Conservation (phyloP, 1,140 invertebrate genomes). For the Drosophila punjabiensis region DNA sequence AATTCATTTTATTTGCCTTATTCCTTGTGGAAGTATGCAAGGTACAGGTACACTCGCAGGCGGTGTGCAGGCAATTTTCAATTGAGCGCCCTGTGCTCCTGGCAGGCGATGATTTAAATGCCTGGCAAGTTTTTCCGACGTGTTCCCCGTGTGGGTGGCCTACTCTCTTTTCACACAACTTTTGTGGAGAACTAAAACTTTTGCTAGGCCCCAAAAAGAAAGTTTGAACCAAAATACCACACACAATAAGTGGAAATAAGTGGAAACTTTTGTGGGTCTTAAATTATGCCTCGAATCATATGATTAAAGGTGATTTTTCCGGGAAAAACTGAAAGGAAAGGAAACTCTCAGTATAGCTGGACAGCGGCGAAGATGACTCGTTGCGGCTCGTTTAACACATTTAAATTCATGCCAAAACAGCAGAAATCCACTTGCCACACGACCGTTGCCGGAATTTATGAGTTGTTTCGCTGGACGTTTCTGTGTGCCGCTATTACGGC, state of each 20-base stretch:
- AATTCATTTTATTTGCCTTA: constrained; percentile 45
- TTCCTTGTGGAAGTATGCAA: background rate
- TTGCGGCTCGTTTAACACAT: constrained; percentile 69
- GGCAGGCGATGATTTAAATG: constrained; percentile 75
- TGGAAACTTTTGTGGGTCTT: constrained; percentile 23
- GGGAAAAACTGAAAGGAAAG: background rate
- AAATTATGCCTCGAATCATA: constrained; percentile 20
- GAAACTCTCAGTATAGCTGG: constrained; percentile 14
- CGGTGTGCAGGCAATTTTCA: constrained; percentile 47
- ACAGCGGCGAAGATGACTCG: constrained; percentile 32
- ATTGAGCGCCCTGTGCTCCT: constrained; percentile 55
- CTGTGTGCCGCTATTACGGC: constrained; percentile 37
- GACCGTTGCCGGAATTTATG: constrained; percentile 41
- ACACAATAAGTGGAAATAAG: constrained; percentile 38
- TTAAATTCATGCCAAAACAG: constrained; percentile 70
- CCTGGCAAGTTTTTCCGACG: constrained; percentile 27
- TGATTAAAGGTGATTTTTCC: constrained; percentile 36
- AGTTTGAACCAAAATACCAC: constrained; percentile 18
- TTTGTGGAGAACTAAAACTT: constrained; percentile 41
- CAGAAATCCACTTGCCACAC: constrained; percentile 33
- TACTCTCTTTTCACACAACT: constrained; percentile 23
- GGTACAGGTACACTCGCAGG: constrained; percentile 1
- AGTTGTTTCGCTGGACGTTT: constrained; percentile 14
- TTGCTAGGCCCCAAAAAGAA: constrained; percentile 15
- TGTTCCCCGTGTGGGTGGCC: constrained; percentile 1